Evolutionary conservation across 2,113 vertebrate genomes (phyloP).

Genomic region (Cygnus atratus): DNA sequence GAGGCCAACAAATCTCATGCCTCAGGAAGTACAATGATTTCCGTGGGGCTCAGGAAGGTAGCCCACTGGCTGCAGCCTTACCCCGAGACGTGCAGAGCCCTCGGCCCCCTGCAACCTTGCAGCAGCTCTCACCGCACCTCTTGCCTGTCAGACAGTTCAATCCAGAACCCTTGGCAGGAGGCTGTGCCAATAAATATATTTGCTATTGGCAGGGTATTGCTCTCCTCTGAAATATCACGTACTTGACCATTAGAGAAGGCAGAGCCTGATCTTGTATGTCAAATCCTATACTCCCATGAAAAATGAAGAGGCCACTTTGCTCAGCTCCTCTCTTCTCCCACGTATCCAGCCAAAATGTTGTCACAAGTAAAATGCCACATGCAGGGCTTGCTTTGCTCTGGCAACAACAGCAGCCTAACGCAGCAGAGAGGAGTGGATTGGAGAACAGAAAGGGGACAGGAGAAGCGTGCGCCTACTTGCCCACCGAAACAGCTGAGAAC

Average conservation of each 20-base stretch:
- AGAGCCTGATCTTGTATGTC: conserved; percentile 44
- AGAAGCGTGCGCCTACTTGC: conserved; percentile 4
- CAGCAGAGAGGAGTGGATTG: neutral
- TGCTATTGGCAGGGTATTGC: conserved; percentile 50
- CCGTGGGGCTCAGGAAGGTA: neutral
- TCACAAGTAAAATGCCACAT: neutral
- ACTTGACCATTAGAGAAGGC: conserved; percentile 51
- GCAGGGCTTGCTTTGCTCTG: neutral
- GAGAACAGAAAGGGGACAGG: conserved; percentile 21
- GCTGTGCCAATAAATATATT: conserved; percentile 52
- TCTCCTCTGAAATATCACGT: conserved; percentile 51
- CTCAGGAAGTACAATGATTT: conserved; percentile 1
- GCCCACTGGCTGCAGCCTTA: neutral
- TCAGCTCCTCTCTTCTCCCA: neutral
- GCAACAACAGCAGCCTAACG: neutral
- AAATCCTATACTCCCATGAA: conserved; percentile 39
- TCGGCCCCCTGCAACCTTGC: neutral
- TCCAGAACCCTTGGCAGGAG: conserved; percentile 16
- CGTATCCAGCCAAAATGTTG: neutral
- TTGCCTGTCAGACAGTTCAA: neutral
- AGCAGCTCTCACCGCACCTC: rapidly evolving
- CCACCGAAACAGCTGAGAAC: conserved; percentile 38
- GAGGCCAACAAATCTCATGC: neutral
- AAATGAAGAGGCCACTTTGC: conserved; percentile 24
- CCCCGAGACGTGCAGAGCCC: neutral